Conservation (phyloP, 1,140 invertebrate genomes). For the Hypsibius dujardini region DNA sequence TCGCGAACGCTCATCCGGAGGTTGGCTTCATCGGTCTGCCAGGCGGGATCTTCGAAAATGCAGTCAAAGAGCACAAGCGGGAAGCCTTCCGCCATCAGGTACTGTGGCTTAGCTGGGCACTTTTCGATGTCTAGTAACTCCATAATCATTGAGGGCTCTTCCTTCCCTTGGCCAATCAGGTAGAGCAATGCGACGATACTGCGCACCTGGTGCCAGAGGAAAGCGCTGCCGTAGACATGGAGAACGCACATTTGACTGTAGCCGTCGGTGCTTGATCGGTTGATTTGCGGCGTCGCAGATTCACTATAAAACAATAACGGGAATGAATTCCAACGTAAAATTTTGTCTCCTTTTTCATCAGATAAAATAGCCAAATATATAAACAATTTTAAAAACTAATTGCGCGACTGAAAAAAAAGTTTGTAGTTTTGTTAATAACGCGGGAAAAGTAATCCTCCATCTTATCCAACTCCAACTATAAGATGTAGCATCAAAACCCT, state of each 20-base stretch:
- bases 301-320: too few species aligned
- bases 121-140: conserved; percentile 60
- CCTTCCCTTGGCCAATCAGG: conserved; percentile 57
- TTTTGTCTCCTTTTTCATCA: too few species aligned
- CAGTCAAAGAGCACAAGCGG: conserved; percentile 70
- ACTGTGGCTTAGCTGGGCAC: conserved; percentile 64
- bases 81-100: conserved; percentile 65
- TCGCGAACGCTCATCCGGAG: conserved; percentile 36
- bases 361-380: too few species aligned
- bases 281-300: too few species aligned
- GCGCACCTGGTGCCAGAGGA: conserved; percentile 94
- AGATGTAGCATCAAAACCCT: too few species aligned
- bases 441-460: too few species aligned
- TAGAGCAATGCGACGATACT: conserved; percentile 83
- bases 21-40: conserved; percentile 26
- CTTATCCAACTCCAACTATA: too few species aligned
- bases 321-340: too few species aligned
- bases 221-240: conserved; percentile 68
- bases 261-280: too few species aligned
- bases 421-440: too few species aligned
- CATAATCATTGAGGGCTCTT: conserved; percentile 51
- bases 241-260: conserved; percentile 55
- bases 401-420: too few species aligned
- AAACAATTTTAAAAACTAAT: too few species aligned
- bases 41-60: conserved; percentile 39